Evolutionary conservation across 2,888 invertebrate genomes (phyloP), one percentile per base, ranked within the genome.

Genomic region (Plagodis pulveraria): DNA sequence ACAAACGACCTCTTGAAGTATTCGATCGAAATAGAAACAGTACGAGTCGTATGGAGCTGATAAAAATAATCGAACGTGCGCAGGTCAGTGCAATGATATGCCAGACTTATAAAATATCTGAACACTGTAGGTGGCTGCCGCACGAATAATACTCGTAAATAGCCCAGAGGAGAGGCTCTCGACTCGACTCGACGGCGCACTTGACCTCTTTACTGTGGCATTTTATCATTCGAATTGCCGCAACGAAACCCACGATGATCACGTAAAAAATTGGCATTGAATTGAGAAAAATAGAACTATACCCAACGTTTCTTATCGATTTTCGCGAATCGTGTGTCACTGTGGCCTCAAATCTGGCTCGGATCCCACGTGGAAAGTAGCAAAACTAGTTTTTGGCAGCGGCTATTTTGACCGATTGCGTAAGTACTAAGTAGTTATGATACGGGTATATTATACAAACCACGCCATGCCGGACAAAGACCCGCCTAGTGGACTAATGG

Each of bases 381-480:
- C 56, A 34, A 80, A 85, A 85, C 89, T 87, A 86, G 88, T 90
- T 90, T 91, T 89, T 88, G 83, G 85, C 87, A 81, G 75, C 80
- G 74, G 78, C 79, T 84, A 86, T 89, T 87, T 84, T 71, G 76
- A 78, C 73, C 73, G 83, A 81, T 91, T 91, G 83, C 86, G 89
- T 84, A 91, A 91, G 57, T 55, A 43, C 88, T 84, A 91, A 91
- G 57, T 55, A 43, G 50, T 50, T 40, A 43, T 59, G 35, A 51
- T 56, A 59, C 55, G 50, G 50, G 38, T 60, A 56, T 59, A 50
- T 43, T 54, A 58, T 47, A 40, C 36, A 50, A 12, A 51, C 64
- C 50, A 65, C 64, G 67, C 62, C 73, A 78, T 77, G 72, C 75
- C 84, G 87, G 87, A 83, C 88, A 86, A 81, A 83, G 86, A 84